Evolutionary conservation across 2,888 invertebrate genomes (phyloP).

Genomic region (Leistus spinibarbis): DNA sequence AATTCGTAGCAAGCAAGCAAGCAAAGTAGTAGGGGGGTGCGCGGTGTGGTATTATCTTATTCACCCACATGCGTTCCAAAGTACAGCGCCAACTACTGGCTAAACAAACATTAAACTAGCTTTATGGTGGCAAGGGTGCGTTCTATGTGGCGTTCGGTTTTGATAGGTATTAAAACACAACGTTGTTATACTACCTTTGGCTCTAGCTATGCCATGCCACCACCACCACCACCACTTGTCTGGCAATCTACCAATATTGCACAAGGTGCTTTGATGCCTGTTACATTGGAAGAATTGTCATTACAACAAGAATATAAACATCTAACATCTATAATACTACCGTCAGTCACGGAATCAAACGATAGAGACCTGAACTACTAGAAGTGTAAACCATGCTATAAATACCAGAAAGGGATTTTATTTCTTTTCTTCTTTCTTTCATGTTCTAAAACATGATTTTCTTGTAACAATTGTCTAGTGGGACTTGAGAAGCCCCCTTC

Average conservation of each 20-base stretch:
- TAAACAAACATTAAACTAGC: conserved; percentile 9
- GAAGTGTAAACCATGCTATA: not conserved
- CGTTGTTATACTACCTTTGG: not conserved
- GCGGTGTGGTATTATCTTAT: not conserved
- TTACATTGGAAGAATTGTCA: not conserved
- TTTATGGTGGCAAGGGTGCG: conserved; percentile 8
- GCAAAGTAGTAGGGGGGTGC: no score
- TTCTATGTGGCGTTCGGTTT: conserved; percentile 3
- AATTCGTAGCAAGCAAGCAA: conserved; percentile 20
- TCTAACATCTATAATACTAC: no score
- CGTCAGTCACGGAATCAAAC: not conserved
- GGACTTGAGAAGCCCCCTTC: no score
- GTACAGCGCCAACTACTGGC: conserved; percentile 7
- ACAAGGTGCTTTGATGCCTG: not conserved
- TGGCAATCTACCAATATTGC: not conserved
- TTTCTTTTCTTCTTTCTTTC: no score
- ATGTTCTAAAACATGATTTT: no score
- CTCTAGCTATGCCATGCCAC: not conserved
- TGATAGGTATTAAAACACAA: conserved; percentile 9
- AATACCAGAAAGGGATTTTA: no score
- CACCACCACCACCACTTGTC: not conserved
- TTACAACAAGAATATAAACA: not conserved
- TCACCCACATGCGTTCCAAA: not conserved
- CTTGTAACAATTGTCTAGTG: no score
- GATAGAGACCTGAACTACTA: not conserved